phyloP scores from a whole-genome alignment of 92 coral and sea anemone genomes.

The Palythoa grandiflora region DNA sequence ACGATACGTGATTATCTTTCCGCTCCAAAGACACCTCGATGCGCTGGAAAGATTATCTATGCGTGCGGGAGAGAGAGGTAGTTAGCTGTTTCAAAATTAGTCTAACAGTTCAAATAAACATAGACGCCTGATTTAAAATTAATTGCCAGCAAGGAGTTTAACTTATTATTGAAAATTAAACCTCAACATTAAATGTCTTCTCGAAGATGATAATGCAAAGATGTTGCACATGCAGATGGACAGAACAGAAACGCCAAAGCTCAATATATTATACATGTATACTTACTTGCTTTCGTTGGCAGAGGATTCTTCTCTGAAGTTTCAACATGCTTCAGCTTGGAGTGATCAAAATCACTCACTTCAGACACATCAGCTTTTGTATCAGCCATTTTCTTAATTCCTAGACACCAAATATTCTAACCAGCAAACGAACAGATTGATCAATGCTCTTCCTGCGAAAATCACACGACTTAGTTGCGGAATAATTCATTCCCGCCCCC shows the following conservation, averaged over 20 bases:
- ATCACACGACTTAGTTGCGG: constrained; percentile 31
- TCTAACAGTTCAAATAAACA: background rate
- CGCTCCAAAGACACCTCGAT: background rate
- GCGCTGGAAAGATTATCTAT: background rate
- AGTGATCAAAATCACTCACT: constrained; percentile 69
- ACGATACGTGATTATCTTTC: background rate
- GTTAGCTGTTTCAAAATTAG: background rate
- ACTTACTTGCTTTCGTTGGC: constrained; percentile 80
- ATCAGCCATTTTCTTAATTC: constrained; percentile 28
- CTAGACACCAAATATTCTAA: background rate
- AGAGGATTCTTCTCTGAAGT: constrained; percentile 81
- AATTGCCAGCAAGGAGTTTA: background rate
- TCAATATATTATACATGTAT: constrained; percentile 3
- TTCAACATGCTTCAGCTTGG: constrained; percentile 83
- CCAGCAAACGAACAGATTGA: constrained; percentile 27
- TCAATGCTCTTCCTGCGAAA: background rate
- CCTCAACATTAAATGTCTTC: background rate
- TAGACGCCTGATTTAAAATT: background rate
- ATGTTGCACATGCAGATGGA: background rate
- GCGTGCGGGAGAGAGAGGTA: background rate
- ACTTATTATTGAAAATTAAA: background rate
- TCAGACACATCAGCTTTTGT: constrained; percentile 66
- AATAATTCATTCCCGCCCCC: constrained; percentile 43
- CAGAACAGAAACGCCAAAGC: background rate
- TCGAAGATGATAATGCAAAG: background rate